Evolutionary conservation across 2,113 vertebrate genomes (phyloP).

Genomic region (Hydrochoerus hydrochaeris): DNA sequence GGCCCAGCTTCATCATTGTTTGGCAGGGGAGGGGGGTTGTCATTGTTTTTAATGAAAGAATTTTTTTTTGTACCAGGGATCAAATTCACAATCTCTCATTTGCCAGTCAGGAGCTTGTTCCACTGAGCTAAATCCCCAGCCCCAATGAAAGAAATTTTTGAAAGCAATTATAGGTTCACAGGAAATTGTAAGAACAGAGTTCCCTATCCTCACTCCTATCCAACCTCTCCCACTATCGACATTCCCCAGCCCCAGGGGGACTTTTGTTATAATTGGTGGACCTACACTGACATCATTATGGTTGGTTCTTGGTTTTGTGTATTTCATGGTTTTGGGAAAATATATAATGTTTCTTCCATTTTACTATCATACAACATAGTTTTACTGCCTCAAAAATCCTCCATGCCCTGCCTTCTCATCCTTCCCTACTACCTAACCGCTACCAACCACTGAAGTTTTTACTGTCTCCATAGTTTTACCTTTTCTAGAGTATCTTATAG

Average conservation of each 20-base stretch:
- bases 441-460: background rate
- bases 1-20: background rate
- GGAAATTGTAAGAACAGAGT: background rate
- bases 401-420: background rate
- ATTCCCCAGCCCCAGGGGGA: accelerated
- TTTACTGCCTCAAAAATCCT: background rate
- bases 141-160: background rate
- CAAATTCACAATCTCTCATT: too few species aligned
- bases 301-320: background rate
- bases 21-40: too few species aligned
- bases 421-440: background rate
- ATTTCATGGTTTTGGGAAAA: background rate
- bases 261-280: background rate
- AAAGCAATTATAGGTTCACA: background rate
- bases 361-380: background rate
- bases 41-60: too few species aligned
- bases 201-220: background rate
- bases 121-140: too few species aligned
- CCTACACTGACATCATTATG: background rate
- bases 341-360: background rate
- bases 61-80: too few species aligned
- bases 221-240: background rate
- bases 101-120: too few species aligned
- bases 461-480: background rate
- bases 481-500: background rate